A percentile compares a stretch with the other conserved stretches of the same genome.
Evolutionary conservation across 2,888 invertebrate genomes (phyloP).

Genomic region (Nomada fabriciana): DNA sequence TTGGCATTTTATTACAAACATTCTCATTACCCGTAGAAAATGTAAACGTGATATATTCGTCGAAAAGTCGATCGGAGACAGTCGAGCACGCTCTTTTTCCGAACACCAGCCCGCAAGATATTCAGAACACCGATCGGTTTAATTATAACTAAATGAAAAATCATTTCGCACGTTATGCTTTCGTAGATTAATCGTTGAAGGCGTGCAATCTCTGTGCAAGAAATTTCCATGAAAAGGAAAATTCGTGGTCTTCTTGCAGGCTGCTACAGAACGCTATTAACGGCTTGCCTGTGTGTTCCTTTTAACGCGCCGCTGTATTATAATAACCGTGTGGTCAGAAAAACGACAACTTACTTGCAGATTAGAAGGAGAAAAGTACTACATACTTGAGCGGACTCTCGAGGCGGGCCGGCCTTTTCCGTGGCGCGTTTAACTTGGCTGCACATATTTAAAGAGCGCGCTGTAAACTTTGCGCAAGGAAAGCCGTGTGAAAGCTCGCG

Average conservation of each 20-base stretch:
- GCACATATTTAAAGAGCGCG: conserved; percentile 54
- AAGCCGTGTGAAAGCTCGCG: conserved; percentile 36
- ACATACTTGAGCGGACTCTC: conserved; percentile 50
- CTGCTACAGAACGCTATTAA: background rate
- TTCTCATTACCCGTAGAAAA: conserved; percentile 16
- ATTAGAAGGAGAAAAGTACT: conserved; percentile 62
- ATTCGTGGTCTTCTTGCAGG: too few species aligned
- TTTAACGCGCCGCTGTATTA: conserved; percentile 4
- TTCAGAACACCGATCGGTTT: too few species aligned
- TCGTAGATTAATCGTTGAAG: too few species aligned
- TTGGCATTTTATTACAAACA: conserved; percentile 10
- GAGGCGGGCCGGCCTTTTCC: conserved; percentile 43
- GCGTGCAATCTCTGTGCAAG: too few species aligned
- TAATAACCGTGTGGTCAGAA: conserved; percentile 49
- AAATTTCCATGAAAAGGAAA: too few species aligned
- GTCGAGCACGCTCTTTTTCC: background rate
- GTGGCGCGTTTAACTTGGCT: conserved; percentile 30
- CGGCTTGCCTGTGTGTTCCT: background rate
- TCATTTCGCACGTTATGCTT: too few species aligned
- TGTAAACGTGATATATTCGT: background rate
- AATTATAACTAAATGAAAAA: too few species aligned
- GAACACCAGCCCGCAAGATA: background rate
- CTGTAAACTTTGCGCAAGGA: conserved; percentile 39
- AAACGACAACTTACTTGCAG: conserved; percentile 55
- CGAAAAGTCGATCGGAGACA: background rate